These are phyloP conservation scores for Chelmon rostratus DNA, from an alignment of 2,797 vertebrate species.

Conservation along the genomic window DNA sequence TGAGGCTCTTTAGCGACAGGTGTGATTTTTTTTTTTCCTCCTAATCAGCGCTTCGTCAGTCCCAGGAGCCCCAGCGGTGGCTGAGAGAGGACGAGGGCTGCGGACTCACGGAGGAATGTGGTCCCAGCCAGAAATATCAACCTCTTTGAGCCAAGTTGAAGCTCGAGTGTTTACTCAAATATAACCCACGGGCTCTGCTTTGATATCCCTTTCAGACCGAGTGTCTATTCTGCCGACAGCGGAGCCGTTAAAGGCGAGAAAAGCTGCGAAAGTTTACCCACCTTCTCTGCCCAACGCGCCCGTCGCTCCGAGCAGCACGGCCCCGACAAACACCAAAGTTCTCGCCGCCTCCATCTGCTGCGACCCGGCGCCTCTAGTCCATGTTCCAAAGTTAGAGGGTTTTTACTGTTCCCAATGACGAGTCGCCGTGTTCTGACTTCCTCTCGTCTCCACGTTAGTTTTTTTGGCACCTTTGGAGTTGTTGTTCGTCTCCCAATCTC, in stretches of 20 bases:
- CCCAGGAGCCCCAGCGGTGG: conserved; percentile 42
- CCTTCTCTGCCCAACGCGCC: conserved; percentile 85
- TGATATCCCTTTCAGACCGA: accelerated
- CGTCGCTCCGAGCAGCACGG: conserved; percentile 81
- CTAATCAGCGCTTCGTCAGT: conserved; percentile 34
- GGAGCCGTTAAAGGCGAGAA: neutral
- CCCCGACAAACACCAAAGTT: conserved; percentile 84
- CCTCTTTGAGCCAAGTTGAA: conserved; percentile 14
- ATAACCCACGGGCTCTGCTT: no score
- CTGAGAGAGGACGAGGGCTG: conserved; percentile 36
- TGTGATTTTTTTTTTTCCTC: conserved; percentile 56
- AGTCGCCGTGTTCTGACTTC: neutral
- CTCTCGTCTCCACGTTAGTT: neutral
- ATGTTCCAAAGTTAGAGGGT: conserved; percentile 50
- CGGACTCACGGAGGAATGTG: conserved; percentile 70
- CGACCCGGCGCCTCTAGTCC: conserved; percentile 76
- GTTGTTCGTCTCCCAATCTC: conserved; percentile 68
- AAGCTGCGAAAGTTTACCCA: conserved; percentile 76
- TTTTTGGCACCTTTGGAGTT: conserved; percentile 36
- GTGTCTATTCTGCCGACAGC: neutral
- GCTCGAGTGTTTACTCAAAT: neutral
- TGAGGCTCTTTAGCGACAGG: conserved; percentile 65
- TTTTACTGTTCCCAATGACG: conserved; percentile 3
- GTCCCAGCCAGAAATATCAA: conserved; percentile 47
- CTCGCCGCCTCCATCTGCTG: conserved; percentile 85